A percentile compares a stretch with the other conserved stretches of the same genome.
Evolutionary conservation across 2,888 invertebrate species (phyloP).

Genomic region (Cheiracanthium punctorium): DNA sequence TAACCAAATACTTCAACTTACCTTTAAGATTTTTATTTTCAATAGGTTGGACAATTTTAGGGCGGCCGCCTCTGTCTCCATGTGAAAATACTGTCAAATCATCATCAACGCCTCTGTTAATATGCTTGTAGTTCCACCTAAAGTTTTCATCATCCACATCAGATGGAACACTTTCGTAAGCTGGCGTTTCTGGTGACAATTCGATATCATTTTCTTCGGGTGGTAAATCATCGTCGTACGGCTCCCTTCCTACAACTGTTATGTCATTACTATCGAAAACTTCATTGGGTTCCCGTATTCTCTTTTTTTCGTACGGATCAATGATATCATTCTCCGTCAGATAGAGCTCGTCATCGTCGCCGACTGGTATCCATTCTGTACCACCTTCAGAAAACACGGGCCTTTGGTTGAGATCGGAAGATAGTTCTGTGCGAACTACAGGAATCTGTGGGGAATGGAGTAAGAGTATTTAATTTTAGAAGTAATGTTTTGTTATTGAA

Average conservation of each 20-base stretch:
- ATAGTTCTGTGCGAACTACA: constrained; percentile 40
- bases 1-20: no score
- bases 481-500: no score
- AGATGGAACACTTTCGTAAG: constrained; percentile 9
- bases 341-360: constrained; percentile 26
- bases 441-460: constrained; percentile 52
- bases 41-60: not conserved
- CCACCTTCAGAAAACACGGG: constrained; percentile 63
- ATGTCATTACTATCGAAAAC: not conserved
- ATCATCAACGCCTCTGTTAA: constrained; percentile 35
- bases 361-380: constrained; percentile 58
- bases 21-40: constrained; percentile 36
- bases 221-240: not conserved
- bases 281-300: constrained; percentile 6
- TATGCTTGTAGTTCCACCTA: constrained; percentile 43
- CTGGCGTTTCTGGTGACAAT: not conserved
- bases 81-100: constrained; percentile 47
- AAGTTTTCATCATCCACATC: constrained; percentile 45
- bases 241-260: not conserved
- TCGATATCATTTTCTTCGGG: not conserved
- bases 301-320: constrained; percentile 60
- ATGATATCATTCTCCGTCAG: constrained; percentile 19
- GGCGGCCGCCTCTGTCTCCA: not conserved
- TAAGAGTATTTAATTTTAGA: no score
- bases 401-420: constrained; percentile 49